Evolutionary conservation across 2,797 vertebrate genomes (phyloP).

Genomic region (Lithobates sylvaticus): DNA sequence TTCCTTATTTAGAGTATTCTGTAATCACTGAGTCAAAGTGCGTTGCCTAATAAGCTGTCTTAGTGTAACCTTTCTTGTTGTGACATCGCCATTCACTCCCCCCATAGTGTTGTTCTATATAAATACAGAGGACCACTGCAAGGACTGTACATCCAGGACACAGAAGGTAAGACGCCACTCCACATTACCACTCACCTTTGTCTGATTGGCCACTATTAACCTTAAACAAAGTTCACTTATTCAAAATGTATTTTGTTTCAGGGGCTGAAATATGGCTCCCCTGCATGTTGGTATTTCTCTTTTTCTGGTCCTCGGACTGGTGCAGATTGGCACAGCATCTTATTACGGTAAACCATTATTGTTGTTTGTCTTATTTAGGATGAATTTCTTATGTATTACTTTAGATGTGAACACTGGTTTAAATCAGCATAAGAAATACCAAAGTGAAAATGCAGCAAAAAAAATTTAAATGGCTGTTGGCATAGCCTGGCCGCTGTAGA

Average conservation of each 20-base stretch:
- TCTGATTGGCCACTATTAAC: neutral
- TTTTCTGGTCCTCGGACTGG: conserved; percentile 33
- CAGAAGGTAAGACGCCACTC: conserved; percentile 4
- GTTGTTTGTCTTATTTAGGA: neutral
- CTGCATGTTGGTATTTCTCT: conserved; percentile 5
- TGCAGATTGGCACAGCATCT: conserved; percentile 19
- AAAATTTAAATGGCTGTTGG: no score
- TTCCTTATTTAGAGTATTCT: neutral
- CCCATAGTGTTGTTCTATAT: neutral
- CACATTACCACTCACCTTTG: neutral
- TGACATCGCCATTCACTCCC: neutral
- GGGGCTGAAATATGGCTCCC: conserved; percentile 33
- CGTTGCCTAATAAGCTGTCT: conserved; percentile 5
- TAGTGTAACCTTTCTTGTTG: neutral
- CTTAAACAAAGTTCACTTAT: neutral
- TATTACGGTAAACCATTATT: conserved; percentile 26
- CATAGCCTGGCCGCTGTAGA: no score
- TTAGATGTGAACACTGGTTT: no score
- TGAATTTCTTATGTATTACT: neutral
- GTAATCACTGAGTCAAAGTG: neutral
- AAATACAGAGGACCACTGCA: neutral
- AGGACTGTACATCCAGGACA: neutral
- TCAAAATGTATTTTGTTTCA: neutral
- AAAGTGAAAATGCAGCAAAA: no score
- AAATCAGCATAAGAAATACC: no score